Evolutionary conservation across 2,888 invertebrate species (phyloP), one percentile per base, ranked within the genome.

Genomic region (Caenorhabditis sp.): DNA sequence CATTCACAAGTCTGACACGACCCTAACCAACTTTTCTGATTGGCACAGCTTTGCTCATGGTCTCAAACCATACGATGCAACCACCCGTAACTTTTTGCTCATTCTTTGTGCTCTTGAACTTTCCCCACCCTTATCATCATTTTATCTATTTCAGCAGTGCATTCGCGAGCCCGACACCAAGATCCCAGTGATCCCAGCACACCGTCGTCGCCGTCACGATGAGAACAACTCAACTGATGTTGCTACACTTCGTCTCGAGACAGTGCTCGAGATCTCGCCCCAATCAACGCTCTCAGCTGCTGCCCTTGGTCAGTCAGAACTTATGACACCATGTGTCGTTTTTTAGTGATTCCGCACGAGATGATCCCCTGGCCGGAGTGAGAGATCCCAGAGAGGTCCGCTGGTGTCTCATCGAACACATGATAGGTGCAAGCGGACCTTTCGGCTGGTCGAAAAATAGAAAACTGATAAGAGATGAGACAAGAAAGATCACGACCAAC

Each of bases 241-340:
- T 22, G 84, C 80, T 1, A 83, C 79, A 24, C 80, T 89, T 24
- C 80, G 81, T 51, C 82, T 89, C 24, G 80, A 84, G 74, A 85
- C 89, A 14, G 87, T 88, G 26, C 83, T 89, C 59, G 86, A 89
- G 63, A 89, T 89, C 47, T 85, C 87, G 41, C 86, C 87, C 31
- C 89, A 87, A 84, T 80, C 85, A 51, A 82, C 85, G 7, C 73
- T 82, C 54, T 82, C 83, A 69, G 87, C 87, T 61, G 86, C 86
- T 59, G 87, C 87, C 26, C 69, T 89, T 68, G 87, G 88, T 89
- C 54, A 81, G 84, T 80, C 24, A 54, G n/a, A 80, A 74, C 74
- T 69, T 80, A 79, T 79, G 79, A 79, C 79, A 79, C 79, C 70
- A 70, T 70, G 56, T 70, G 79, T 79, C 79, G 56, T 44, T 77